Percentiles rank a stretch among this genome's conserved stretches.
Conservation (phyloP, 2,888 invertebrate genomes). For the Microctonus brassicae region DNA sequence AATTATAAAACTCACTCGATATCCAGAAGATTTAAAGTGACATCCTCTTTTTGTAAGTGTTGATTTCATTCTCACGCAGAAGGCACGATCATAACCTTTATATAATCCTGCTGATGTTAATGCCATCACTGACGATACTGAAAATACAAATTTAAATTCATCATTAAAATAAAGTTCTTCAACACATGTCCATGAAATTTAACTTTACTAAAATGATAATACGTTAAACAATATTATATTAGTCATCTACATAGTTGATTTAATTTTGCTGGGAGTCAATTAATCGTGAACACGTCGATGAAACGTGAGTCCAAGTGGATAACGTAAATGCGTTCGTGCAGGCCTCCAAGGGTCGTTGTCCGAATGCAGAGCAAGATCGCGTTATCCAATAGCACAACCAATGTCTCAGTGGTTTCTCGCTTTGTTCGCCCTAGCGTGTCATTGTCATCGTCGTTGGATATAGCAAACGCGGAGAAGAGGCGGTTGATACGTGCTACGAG, state of each 20-base stretch:
- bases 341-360: conserved; percentile 40
- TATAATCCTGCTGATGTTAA: conserved; percentile 79
- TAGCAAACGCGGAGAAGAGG: conserved; percentile 27
- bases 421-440: not conserved
- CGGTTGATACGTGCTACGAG: conserved; percentile 54
- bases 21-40: conserved; percentile 96
- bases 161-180: too few species aligned
- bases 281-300: conserved; percentile 11
- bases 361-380: conserved; percentile 52
- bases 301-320: not conserved
- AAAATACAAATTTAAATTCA: conserved; percentile 46
- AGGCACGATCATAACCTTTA: conserved; percentile 90
- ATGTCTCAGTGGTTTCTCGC: not conserved
- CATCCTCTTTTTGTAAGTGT: conserved; percentile 97
- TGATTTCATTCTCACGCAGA: conserved; percentile 97
- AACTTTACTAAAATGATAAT: too few species aligned
- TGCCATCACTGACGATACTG: conserved; percentile 89
- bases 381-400: conserved; percentile 4
- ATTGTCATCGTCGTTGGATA: not conserved
- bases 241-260: not conserved
- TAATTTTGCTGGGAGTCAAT: too few species aligned
- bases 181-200: too few species aligned
- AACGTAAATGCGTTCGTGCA: conserved; percentile 35
- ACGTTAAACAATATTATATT: not conserved
- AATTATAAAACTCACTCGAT: conserved; percentile 81